phyloP scores from a whole-genome alignment of 2,888 invertebrate species.

The Drosophila lacicola region DNA sequence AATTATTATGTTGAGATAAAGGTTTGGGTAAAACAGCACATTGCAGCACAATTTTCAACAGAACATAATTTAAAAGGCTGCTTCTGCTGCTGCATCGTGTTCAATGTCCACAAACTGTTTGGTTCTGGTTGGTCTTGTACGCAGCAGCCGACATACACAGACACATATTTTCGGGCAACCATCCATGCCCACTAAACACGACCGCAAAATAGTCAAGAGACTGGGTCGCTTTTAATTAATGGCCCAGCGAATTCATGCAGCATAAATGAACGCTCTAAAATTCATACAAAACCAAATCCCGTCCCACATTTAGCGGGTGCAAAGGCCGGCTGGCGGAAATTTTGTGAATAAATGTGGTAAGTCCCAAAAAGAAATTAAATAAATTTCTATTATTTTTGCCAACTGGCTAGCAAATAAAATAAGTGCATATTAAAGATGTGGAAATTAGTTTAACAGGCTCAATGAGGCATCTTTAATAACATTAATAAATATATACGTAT shows the following conservation, averaged over 20 bases:
- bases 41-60: conserved; percentile 19
- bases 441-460: background rate
- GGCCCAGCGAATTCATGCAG: conserved; percentile 60
- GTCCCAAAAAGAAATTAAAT: conserved; percentile 20
- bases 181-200: conserved; percentile 40
- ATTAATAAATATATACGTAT: too few relatives aligned
- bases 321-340: conserved; percentile 30
- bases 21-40: background rate
- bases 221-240: conserved; percentile 75
- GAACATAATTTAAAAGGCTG: conserved; percentile 46
- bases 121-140: conserved; percentile 34
- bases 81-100: conserved; percentile 30
- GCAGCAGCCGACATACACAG: background rate
- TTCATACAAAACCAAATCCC: conserved; percentile 14
- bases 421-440: too few relatives aligned
- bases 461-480: too few relatives aligned
- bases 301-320: background rate
- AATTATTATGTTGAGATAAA: background rate
- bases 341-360: conserved; percentile 32
- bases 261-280: conserved; percentile 58
- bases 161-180: conserved; percentile 1
- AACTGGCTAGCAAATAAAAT: background rate
- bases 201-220: conserved; percentile 62
- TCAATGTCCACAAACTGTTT: conserved; percentile 48
- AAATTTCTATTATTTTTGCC: conserved; percentile 24